Evolutionary conservation across 2,113 vertebrate genomes (phyloP).

Genomic region (Acanthisitta chloris): DNA sequence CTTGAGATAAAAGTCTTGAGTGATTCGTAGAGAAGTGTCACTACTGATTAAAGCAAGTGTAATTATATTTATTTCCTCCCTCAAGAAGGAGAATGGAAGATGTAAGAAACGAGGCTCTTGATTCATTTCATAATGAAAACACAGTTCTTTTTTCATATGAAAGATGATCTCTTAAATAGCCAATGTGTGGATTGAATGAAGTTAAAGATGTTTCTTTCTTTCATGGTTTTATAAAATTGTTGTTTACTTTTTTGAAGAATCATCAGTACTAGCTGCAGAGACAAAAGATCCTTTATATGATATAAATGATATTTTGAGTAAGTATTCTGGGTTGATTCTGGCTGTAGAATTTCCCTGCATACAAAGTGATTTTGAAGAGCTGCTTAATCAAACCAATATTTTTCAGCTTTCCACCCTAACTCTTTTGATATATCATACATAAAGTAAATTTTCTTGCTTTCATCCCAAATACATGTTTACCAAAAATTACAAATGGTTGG

Average conservation of each 20-base stretch:
- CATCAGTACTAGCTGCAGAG: constrained; percentile 11
- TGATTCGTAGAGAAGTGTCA: not conserved
- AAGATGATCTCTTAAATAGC: constrained; percentile 26
- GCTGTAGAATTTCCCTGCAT: constrained; percentile 39
- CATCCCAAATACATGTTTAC: not conserved
- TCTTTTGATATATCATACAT: not conserved
- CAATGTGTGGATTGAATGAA: constrained; percentile 20
- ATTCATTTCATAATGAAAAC: constrained; percentile 33
- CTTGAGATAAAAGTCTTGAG: not conserved
- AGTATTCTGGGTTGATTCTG: constrained; percentile 50
- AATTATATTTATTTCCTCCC: constrained; percentile 1
- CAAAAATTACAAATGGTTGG: not conserved
- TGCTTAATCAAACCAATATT: constrained; percentile 52
- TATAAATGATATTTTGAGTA: constrained; percentile 50
- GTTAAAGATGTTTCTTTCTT: constrained; percentile 46
- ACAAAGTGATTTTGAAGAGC: constrained; percentile 57
- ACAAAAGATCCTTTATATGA: constrained; percentile 47
- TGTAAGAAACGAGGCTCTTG: not conserved
- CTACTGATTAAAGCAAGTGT: not conserved
- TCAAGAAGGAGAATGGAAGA: not conserved
- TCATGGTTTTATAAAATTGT: constrained; percentile 40
- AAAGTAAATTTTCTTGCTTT: constrained; percentile 5
- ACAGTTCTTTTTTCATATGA: constrained; percentile 5
- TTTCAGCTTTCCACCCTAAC: constrained; percentile 25
- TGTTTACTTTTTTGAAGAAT: constrained; percentile 46